These are phyloP conservation scores for Diachasma alloeum DNA, from an alignment of 1,140 invertebrate species.

Conservation along the genomic window DNA sequence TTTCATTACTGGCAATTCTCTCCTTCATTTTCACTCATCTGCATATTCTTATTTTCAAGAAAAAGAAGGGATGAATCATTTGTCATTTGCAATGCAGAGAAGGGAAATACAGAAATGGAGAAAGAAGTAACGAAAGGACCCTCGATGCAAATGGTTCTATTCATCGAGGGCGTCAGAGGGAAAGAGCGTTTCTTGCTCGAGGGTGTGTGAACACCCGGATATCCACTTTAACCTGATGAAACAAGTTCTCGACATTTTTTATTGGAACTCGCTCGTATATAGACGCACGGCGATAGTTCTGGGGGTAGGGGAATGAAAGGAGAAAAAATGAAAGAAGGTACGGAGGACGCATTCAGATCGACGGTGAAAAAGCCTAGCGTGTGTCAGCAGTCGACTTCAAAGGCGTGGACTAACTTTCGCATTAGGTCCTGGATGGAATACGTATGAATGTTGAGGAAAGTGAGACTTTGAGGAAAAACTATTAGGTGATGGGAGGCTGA, in stretches of 20 bases:
- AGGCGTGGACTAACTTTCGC: slow-evolving; percentile 24
- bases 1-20: slow-evolving; percentile 4
- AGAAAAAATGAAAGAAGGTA: slow-evolving; percentile 34
- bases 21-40: neutral
- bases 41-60: slow-evolving; percentile 32
- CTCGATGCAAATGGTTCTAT: slow-evolving; percentile 31
- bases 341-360: slow-evolving; percentile 61
- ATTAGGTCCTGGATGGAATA: neutral
- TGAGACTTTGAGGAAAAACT: neutral
- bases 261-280: slow-evolving; percentile 39
- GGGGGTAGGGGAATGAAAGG: neutral
- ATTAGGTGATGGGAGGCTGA: neutral
- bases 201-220: slow-evolving; percentile 23
- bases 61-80: slow-evolving; percentile 7
- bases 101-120: neutral
- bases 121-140: slow-evolving; percentile 5
- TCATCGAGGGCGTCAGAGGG: slow-evolving; percentile 23
- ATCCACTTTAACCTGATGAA: slow-evolving; percentile 27
- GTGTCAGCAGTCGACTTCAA: slow-evolving; percentile 59
- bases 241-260: slow-evolving; percentile 41
- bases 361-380: slow-evolving; percentile 24
- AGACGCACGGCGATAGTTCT: neutral
- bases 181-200: slow-evolving; percentile 26
- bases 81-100: slow-evolving; percentile 16
- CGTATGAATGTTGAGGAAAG: neutral